phyloP scores from a whole-genome alignment of 1,140 invertebrate species.

The Drosophila ananassae region DNA sequence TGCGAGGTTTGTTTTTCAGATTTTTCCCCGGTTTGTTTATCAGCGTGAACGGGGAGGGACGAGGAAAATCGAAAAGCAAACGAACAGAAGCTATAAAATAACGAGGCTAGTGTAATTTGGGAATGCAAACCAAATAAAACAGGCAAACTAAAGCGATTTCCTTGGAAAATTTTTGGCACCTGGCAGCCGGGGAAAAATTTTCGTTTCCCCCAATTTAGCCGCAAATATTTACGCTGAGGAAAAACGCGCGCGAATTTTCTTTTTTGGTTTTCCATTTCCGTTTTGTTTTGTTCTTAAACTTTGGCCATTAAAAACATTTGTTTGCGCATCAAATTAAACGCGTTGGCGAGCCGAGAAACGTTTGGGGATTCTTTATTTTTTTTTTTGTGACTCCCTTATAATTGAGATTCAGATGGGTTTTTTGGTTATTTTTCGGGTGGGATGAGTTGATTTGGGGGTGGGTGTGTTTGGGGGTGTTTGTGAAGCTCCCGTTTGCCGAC shows the following conservation, averaged over 20 bases:
- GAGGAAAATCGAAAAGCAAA: conserved; percentile 45
- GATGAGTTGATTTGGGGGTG: conserved; percentile 7
- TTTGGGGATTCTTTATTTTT: conserved; percentile 7
- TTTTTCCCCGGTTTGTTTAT: conserved; percentile 39
- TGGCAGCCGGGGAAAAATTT: conserved; percentile 31
- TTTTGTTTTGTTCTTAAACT: conserved; percentile 42
- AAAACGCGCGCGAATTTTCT: conserved; percentile 10
- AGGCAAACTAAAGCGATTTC: conserved; percentile 34
- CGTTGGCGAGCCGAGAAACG: conserved; percentile 54
- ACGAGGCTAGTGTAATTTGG: conserved; percentile 32
- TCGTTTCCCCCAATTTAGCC: conserved; percentile 47
- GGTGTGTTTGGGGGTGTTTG: background rate
- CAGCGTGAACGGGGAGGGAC: conserved; percentile 9
- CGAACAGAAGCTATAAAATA: conserved; percentile 23
- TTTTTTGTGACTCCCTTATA: conserved; percentile 6
- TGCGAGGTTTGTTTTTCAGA: conserved; percentile 43
- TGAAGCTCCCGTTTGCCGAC: conserved; percentile 24
- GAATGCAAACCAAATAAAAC: conserved; percentile 16
- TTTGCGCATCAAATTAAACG: conserved; percentile 77
- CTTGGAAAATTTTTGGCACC: conserved; percentile 31
- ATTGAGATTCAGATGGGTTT: conserved; percentile 27
- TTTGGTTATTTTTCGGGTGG: background rate
- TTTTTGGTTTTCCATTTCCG: conserved; percentile 5
- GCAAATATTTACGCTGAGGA: conserved; percentile 63
- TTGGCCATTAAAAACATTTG: conserved; percentile 76